Evolutionary conservation across 2,113 vertebrate species (phyloP).

Genomic region (Percopsis transmontana): DNA sequence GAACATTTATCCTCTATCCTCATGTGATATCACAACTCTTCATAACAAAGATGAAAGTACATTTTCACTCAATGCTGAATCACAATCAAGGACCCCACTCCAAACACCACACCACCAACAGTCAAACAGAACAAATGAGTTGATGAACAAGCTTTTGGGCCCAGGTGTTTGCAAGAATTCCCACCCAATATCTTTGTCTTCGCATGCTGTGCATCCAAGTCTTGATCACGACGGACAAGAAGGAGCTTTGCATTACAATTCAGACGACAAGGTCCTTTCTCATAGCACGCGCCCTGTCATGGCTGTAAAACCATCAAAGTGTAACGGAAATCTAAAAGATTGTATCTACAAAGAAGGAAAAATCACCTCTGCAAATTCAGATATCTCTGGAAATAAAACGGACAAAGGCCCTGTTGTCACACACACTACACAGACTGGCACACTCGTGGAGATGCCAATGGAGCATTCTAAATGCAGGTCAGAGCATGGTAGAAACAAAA

Average conservation of each 20-base stretch:
- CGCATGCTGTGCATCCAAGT: slow-evolving; percentile 10
- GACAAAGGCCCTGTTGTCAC: not conserved
- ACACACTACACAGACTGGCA: not conserved
- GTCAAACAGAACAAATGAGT: slow-evolving; percentile 7
- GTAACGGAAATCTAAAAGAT: slow-evolving; percentile 37
- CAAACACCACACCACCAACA: not conserved
- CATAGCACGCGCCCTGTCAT: slow-evolving; percentile 40
- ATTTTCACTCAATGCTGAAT: slow-evolving; percentile 7
- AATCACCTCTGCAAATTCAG: not conserved
- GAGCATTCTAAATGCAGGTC: slow-evolving; percentile 6
- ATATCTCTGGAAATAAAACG: not conserved
- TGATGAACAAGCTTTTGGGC: not conserved
- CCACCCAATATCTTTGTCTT: slow-evolving; percentile 5
- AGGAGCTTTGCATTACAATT: slow-evolving; percentile 12
- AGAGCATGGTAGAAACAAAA: slow-evolving; percentile 14
- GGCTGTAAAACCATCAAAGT: slow-evolving; percentile 53
- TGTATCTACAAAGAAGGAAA: not conserved
- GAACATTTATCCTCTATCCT: not conserved
- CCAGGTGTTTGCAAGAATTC: not conserved
- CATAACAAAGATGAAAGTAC: slow-evolving; percentile 11
- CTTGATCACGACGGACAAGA: slow-evolving; percentile 7
- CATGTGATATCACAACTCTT: slow-evolving; percentile 4
- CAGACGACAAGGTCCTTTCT: slow-evolving; percentile 6
- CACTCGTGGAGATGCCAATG: slow-evolving; percentile 19
- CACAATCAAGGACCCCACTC: slow-evolving; percentile 15